These are phyloP conservation scores for Hyles euphorbiae DNA, from an alignment of 1,140 invertebrate species.

Conservation along the genomic window DNA sequence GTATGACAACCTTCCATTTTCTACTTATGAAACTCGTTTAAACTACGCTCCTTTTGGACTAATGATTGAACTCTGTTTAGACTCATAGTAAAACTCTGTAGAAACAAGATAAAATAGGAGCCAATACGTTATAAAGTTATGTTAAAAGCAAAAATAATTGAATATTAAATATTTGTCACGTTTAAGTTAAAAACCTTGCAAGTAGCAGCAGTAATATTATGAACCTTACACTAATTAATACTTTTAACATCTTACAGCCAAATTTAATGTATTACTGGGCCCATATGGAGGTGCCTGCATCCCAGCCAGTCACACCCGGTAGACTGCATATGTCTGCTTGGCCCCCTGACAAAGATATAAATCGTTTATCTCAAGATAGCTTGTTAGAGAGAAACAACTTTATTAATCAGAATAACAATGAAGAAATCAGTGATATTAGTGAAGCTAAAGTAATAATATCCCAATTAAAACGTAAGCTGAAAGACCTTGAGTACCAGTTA, in stretches of 20 bases:
- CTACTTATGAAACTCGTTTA: constrained; percentile 3
- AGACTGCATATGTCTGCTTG: constrained; percentile 60
- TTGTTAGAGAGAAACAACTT: constrained; percentile 13
- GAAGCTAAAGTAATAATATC: constrained; percentile 61
- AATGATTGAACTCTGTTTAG: too few species aligned
- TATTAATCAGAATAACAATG: constrained; percentile 50
- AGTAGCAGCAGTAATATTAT: too few species aligned
- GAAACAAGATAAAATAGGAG: too few species aligned
- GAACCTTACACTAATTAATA: neutral
- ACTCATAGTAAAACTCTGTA: too few species aligned
- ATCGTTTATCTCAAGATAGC: constrained; percentile 16
- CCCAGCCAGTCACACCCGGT: constrained; percentile 83
- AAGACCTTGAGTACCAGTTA: constrained; percentile 72
- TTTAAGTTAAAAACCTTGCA: too few species aligned
- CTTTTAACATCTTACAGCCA: constrained; percentile 77
- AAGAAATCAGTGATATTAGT: constrained; percentile 56
- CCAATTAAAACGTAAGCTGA: constrained; percentile 64
- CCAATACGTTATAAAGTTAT: too few species aligned
- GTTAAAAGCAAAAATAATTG: too few species aligned
- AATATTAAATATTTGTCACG: too few species aligned
- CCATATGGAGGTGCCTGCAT: constrained; percentile 82
- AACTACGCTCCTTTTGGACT: too few species aligned
- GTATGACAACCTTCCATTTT: constrained; percentile 72
- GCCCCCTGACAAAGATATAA: constrained; percentile 56
- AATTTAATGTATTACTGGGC: constrained; percentile 93